A percentile compares a stretch with the other conserved stretches of the same genome.
Evolutionary conservation across 2,113 vertebrate species (phyloP).

Genomic region (Galeopterus variegatus): DNA sequence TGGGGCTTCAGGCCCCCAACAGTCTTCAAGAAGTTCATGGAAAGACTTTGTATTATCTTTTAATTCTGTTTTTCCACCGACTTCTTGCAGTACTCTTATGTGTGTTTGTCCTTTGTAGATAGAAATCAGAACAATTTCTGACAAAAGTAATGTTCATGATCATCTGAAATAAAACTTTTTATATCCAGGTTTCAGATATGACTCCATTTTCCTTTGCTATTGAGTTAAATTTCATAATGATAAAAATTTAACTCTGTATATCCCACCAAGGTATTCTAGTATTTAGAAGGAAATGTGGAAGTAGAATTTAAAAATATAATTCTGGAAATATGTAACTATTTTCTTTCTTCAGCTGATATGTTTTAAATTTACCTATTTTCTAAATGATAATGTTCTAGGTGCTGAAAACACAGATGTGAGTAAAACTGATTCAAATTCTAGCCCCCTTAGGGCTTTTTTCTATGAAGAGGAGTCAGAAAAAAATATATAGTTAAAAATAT

Average conservation of each 20-base stretch:
- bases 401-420: background rate
- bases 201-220: background rate
- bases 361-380: background rate
- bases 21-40: too few relatives aligned
- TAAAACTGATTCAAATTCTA: background rate
- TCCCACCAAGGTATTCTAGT: background rate
- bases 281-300: background rate
- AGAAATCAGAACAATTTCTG: background rate
- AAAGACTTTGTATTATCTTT: too few relatives aligned
- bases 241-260: background rate
- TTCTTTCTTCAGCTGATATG: background rate
- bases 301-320: background rate
- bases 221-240: constrained; percentile 13
- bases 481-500: background rate
- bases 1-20: too few relatives aligned
- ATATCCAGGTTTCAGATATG: background rate
- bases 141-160: background rate
- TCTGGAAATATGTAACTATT: background rate
- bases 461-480: background rate
- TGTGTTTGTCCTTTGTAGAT: background rate
- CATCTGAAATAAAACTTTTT: constrained; percentile 49
- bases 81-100: background rate
- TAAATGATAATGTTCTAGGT: background rate
- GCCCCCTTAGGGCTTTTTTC: background rate
- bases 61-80: too few relatives aligned